Conservation (phyloP, 2,888 invertebrate genomes). For the Oxytorus armatus region DNA sequence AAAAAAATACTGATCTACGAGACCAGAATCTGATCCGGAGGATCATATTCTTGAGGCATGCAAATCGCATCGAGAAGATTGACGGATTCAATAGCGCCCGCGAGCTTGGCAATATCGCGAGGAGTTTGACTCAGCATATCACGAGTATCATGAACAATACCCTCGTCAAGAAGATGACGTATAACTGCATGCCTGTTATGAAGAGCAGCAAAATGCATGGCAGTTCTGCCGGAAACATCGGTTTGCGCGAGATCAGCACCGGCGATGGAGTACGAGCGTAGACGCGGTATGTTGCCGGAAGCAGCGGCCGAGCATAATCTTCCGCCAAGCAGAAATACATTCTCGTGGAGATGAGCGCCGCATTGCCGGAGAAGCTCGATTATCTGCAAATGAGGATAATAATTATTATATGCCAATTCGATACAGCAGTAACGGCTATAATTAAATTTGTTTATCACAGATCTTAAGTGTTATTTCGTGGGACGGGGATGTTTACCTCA, state of each 20-base stretch:
- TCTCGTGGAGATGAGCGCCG: constrained; percentile 90
- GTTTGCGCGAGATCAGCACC: constrained; percentile 88
- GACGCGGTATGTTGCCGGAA: constrained; percentile 86
- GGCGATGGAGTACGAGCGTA: constrained; percentile 88
- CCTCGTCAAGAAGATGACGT: constrained; percentile 85
- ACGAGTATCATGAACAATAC: constrained; percentile 81
- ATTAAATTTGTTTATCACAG: too few species aligned
- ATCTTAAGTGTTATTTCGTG: not conserved
- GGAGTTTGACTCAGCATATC: constrained; percentile 87
- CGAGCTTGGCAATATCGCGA: constrained; percentile 85
- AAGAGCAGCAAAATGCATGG: constrained; percentile 89
- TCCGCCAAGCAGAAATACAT: constrained; percentile 87
- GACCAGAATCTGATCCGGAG: too few species aligned
- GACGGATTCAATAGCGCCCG: constrained; percentile 56
- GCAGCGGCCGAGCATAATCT: constrained; percentile 89
- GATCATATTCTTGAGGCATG: constrained; percentile 13
- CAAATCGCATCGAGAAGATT: constrained; percentile 53
- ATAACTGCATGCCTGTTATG: constrained; percentile 86
- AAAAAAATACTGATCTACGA: too few species aligned
- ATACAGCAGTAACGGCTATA: too few species aligned
- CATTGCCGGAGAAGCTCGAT: constrained; percentile 89
- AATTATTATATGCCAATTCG: not conserved
- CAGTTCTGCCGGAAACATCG: constrained; percentile 88
- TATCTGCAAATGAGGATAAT: constrained; percentile 77
- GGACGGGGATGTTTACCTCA: too few species aligned